Percentiles rank a stretch among this genome's conserved stretches.
These are phyloP conservation scores for Nemurella pictetii DNA, from an alignment of 2,888 invertebrate species.

Conservation along the genomic window DNA sequence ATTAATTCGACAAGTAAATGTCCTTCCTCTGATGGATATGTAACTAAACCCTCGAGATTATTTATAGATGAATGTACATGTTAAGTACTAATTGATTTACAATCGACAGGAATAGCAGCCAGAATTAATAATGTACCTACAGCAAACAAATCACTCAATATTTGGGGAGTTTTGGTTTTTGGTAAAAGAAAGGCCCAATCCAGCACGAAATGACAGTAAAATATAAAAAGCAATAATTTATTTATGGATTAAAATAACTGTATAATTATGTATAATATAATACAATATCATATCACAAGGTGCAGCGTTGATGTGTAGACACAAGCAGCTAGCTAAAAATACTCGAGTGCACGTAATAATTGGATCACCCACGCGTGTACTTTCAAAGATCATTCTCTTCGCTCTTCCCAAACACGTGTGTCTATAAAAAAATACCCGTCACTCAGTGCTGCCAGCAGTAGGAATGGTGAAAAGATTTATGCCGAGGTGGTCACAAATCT, in stretches of 20 bases:
- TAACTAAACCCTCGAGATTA: too few species aligned
- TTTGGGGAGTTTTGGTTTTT: too few species aligned
- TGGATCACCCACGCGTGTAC: not conserved
- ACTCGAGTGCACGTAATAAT: not conserved
- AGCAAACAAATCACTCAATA: too few species aligned
- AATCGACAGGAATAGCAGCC: too few species aligned
- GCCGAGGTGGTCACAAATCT: slow-evolving; percentile 15
- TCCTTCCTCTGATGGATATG: too few species aligned
- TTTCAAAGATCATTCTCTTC: not conserved
- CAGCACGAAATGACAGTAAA: not conserved
- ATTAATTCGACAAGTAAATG: too few species aligned
- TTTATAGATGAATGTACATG: too few species aligned
- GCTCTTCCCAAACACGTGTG: not conserved
- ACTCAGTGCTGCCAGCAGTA: not conserved
- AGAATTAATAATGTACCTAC: too few species aligned
- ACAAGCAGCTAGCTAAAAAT: not conserved
- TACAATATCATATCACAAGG: not conserved
- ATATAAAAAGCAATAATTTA: not conserved
- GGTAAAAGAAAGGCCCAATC: too few species aligned
- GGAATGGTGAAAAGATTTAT: slow-evolving; percentile 9
- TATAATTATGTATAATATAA: not conserved
- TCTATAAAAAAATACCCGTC: not conserved
- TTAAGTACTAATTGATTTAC: too few species aligned
- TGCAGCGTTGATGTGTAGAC: not conserved
- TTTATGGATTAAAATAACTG: not conserved